phyloP scores from a whole-genome alignment of 2,888 invertebrate genomes.

The Ophion ellenae region DNA sequence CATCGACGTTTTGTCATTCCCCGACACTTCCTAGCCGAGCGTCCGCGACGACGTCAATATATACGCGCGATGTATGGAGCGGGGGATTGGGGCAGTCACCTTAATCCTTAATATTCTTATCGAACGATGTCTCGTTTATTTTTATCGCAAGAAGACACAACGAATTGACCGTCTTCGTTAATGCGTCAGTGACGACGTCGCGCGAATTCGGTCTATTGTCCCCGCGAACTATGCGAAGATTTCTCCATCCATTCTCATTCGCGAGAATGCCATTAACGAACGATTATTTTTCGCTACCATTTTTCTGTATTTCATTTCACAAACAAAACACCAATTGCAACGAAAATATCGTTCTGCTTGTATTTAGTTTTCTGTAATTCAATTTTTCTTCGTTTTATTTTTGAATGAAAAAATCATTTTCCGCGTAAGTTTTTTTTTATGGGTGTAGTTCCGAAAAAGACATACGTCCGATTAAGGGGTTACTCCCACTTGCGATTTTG shows the following conservation, averaged over 20 bases:
- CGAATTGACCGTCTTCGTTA: constrained; percentile 3
- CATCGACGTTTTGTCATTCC: constrained; percentile 26
- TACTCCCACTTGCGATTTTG: no score
- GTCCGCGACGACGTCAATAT: constrained; percentile 10
- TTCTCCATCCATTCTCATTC: neutral
- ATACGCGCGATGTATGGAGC: neutral
- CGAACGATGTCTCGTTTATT: constrained; percentile 58
- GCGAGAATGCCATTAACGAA: neutral
- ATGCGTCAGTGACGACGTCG: neutral
- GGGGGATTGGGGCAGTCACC: constrained; percentile 56
- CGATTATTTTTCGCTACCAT: neutral
- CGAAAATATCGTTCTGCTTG: no score
- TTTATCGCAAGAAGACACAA: constrained; percentile 10
- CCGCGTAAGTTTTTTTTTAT: no score
- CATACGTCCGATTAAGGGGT: no score
- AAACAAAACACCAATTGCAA: no score
- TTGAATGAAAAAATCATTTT: no score
- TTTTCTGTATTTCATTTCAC: neutral
- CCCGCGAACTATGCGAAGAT: neutral
- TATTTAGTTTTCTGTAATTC: no score
- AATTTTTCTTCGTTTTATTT: no score
- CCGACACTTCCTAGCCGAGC: constrained; percentile 36
- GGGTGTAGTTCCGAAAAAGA: no score
- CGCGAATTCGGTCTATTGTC: constrained; percentile 6
- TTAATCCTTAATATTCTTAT: constrained; percentile 71